A percentile compares a stretch with the other conserved stretches of the same genome.
These are phyloP conservation scores for Galemys pyrenaicus DNA, from an alignment of 2,113 vertebrate genomes.

Conservation along the genomic window DNA sequence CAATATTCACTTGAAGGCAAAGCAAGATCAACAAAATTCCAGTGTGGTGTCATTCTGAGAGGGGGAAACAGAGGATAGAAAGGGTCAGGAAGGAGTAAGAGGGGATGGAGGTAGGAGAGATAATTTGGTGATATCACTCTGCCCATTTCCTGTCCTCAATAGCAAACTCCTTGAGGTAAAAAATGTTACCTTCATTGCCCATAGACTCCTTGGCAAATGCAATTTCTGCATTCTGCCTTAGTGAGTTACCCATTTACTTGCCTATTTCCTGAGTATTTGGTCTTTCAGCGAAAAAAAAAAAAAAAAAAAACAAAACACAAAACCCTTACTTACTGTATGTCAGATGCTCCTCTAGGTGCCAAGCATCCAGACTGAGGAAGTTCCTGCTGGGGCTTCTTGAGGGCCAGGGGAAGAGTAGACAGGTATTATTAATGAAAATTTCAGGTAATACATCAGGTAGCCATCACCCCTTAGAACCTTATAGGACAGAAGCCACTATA, in stretches of 20 bases:
- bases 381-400: not conserved
- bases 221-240: not conserved
- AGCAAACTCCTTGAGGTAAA: not conserved
- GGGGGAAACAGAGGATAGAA: not conserved
- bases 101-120: accelerated
- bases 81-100: not conserved
- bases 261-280: not conserved
- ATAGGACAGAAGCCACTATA: accelerated
- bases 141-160: not conserved
- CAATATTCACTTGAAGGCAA: not conserved
- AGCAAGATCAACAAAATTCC: not conserved
- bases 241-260: not conserved
- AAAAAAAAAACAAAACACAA: no score
- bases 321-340: no score
- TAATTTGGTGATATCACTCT: not conserved
- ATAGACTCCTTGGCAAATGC: not conserved
- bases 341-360: not conserved
- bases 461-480: not conserved
- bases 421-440: not conserved
- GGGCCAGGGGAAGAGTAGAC: accelerated
- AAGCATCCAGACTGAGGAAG: not conserved
- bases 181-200: not conserved
- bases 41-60: not conserved
- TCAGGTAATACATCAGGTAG: not conserved
- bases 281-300: not conserved